Evolutionary conservation across 2,888 invertebrate species (phyloP).

Genomic region (Dolomedes plantarius): DNA sequence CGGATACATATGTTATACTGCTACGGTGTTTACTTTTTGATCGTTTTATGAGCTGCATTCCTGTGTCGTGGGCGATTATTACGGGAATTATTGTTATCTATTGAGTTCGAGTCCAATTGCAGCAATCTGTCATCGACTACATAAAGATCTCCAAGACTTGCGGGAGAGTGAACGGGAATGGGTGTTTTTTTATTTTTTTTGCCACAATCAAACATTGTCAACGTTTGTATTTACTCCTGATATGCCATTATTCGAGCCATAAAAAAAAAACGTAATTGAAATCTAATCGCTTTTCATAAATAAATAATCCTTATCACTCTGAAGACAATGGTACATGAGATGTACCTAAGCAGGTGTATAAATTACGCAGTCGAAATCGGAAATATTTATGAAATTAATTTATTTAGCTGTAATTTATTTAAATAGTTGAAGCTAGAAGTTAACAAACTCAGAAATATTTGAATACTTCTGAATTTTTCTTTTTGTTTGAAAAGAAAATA

Average conservation of each 20-base stretch:
- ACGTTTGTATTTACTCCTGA: not conserved
- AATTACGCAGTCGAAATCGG: no score
- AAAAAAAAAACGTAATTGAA: not conserved
- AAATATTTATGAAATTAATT: no score
- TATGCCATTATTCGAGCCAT: not conserved
- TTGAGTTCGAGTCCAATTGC: conserved; percentile 64
- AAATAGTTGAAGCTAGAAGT: no score
- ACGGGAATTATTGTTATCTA: conserved; percentile 70
- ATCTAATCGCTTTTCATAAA: not conserved
- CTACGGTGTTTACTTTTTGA: conserved; percentile 63
- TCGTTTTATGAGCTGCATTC: conserved; percentile 62
- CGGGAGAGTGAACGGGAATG: conserved; percentile 13
- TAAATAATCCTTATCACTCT: no score
- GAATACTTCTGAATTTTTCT: no score
- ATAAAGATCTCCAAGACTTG: conserved; percentile 19
- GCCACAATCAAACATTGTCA: not conserved
- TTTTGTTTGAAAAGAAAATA: no score
- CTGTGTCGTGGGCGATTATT: conserved; percentile 52
- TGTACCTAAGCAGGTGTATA: no score
- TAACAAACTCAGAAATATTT: no score
- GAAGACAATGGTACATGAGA: no score
- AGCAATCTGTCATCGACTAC: conserved; percentile 63
- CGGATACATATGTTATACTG: conserved; percentile 31
- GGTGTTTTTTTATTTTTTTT: not conserved
- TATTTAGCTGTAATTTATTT: no score